Conservation (phyloP, 2,113 vertebrate species). For the Malurus melanocephalus region DNA sequence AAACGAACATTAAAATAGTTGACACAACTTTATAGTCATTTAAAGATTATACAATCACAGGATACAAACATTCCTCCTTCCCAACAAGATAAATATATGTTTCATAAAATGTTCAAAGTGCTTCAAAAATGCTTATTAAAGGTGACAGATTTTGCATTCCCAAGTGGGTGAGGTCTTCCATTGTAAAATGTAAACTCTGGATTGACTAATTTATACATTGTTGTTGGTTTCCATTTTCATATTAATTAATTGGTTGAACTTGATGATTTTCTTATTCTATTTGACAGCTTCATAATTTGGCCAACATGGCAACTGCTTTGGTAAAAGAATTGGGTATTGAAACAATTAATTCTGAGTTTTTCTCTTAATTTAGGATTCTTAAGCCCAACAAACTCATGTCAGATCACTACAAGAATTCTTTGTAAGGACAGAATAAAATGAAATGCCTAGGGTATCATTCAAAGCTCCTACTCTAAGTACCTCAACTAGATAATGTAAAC, state of each 20-base stretch:
- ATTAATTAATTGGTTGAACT: not conserved
- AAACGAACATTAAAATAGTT: not conserved
- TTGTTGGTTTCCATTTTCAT: not conserved
- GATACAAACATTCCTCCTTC: not conserved
- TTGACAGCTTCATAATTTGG: not conserved
- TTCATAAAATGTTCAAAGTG: not conserved
- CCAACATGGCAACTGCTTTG: not conserved
- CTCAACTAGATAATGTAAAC: not conserved
- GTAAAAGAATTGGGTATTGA: not conserved
- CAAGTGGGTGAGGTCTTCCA: not conserved
- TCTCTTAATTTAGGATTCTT: not conserved
- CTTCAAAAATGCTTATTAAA: not conserved
- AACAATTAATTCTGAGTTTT: not conserved
- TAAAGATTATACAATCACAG: not conserved
- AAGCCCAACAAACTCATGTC: not conserved
- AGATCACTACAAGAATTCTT: not conserved
- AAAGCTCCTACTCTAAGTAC: not conserved
- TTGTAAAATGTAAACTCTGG: not conserved
- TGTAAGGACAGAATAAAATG: not conserved
- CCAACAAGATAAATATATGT: not conserved
- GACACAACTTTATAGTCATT: not conserved
- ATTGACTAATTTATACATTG: not conserved
- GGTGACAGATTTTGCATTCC: not conserved
- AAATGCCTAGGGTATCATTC: not conserved
- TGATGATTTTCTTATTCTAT: not conserved